Conservation (phyloP, 2,797 vertebrate species). For the Halcyon leucocephala region DNA sequence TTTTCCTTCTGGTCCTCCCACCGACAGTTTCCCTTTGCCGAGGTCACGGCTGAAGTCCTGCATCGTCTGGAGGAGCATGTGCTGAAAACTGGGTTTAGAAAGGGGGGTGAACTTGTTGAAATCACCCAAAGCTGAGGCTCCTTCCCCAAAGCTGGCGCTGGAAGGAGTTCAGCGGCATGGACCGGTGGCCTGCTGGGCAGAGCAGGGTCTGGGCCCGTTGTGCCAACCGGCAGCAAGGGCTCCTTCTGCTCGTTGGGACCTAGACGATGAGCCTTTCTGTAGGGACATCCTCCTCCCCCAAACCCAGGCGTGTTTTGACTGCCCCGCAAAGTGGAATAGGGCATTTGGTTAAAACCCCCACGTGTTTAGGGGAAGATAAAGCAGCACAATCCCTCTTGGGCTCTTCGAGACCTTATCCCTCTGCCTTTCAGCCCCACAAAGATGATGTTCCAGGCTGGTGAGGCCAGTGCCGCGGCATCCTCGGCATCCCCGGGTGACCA, state of each 20-base stretch:
- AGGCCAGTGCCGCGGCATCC: no score
- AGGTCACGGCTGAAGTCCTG: not conserved
- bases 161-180: not conserved
- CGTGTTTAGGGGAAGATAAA: not conserved
- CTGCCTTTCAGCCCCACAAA: not conserved
- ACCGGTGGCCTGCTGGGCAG: no score
- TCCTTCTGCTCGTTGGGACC: not conserved
- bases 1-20: not conserved
- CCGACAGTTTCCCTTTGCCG: not conserved
- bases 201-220: no score
- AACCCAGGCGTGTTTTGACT: not conserved
- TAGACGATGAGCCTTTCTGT: not conserved
- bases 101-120: not conserved
- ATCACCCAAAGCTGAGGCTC: not conserved
- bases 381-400: not conserved
- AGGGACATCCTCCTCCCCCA: no score
- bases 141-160: not conserved
- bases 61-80: not conserved
- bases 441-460: not conserved
- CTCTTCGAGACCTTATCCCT: no score
- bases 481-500: no score
- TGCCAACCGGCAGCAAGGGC: not conserved
- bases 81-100: not conserved
- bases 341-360: not conserved
- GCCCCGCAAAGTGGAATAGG: not conserved